Evolutionary conservation across 2,888 invertebrate genomes (phyloP), one percentile per base, ranked within the genome.

Genomic region (Noctuana brunneofusca): DNA sequence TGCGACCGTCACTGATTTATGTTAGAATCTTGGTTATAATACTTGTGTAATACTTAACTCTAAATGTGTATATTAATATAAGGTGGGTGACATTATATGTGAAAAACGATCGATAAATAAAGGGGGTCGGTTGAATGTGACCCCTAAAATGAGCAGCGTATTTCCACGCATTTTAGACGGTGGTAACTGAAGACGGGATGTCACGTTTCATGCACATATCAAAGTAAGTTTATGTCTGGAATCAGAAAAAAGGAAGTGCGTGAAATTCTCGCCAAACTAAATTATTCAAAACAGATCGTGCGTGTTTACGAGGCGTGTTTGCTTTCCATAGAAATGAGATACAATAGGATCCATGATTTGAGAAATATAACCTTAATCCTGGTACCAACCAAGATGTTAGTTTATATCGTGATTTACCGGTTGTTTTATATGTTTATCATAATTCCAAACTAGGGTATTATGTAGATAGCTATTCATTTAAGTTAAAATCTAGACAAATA

Each of bases 231-330:
- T 58, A 18, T 56, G 64, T 65, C 59, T 55, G 64, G 64, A 52
- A 56, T 63, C 60, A 63, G 64, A 58, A 65, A 68, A 30, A 63
- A 64, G 68, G 70, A 73, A 70, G 67, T 68, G 68, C 66, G 74
- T 70, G 68, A 75, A 70, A 74, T 72, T 69, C 72, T 64, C 68
- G 65, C 55, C 56, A 67, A 75, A 79, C 77, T 80, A 81, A 80
- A 81, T 80, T 80, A 83, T 83, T 81, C 81, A 83, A 75, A 78
- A 69, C 72, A 69, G 69, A 68, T 65, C 57, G 65, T 64, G 69
- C 72, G 71, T 70, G 71, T 67, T 68, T 69, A 71, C 65, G 68
- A 58, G 43, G 50, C 18, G 24, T 55, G 49, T 16, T 52, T 65
- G 58, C 14, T 59, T 54, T 30, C 32, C 54, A 55, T 62, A 62